Conservation (phyloP, 2,888 invertebrate species). For the Acrocyrtus sp. region DNA sequence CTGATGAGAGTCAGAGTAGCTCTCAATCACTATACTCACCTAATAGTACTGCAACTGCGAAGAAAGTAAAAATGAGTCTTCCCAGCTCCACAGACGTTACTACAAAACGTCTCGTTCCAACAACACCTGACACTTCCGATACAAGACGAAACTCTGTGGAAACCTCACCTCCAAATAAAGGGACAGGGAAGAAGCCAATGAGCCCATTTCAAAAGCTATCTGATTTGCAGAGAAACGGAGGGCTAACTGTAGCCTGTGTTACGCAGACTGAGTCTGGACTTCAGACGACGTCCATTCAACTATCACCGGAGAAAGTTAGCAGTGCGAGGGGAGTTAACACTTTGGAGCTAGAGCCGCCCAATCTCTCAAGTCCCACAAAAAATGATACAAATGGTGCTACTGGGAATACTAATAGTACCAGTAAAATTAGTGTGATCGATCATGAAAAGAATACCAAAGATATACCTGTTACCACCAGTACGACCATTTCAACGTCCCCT, state of each 20-base stretch:
- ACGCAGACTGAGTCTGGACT: constrained; percentile 12
- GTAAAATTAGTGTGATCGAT: not conserved
- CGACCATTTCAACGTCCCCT: no score
- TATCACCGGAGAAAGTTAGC: not conserved
- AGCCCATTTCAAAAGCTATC: constrained; percentile 36
- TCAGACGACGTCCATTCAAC: not conserved
- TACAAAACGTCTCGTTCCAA: constrained; percentile 14
- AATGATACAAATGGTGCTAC: constrained; percentile 39
- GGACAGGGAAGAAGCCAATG: constrained; percentile 15
- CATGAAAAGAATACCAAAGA: constrained; percentile 43
- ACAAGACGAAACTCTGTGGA: not conserved
- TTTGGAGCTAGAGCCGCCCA: no score
- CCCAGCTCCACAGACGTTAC: constrained; percentile 41
- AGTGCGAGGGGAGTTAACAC: not conserved
- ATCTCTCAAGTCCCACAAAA: constrained; percentile 23
- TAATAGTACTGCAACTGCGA: no score
- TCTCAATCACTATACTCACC: no score
- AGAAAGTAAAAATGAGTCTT: constrained; percentile 41
- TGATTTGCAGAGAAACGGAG: constrained; percentile 29
- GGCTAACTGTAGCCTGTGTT: constrained; percentile 25
- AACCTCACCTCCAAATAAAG: not conserved
- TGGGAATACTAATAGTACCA: no score
- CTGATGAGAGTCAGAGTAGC: no score
- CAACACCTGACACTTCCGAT: constrained; percentile 6
- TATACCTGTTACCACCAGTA: constrained; percentile 32